phyloP scores from a whole-genome alignment of 2,888 invertebrate genomes.

The Euplexia lucipara region DNA sequence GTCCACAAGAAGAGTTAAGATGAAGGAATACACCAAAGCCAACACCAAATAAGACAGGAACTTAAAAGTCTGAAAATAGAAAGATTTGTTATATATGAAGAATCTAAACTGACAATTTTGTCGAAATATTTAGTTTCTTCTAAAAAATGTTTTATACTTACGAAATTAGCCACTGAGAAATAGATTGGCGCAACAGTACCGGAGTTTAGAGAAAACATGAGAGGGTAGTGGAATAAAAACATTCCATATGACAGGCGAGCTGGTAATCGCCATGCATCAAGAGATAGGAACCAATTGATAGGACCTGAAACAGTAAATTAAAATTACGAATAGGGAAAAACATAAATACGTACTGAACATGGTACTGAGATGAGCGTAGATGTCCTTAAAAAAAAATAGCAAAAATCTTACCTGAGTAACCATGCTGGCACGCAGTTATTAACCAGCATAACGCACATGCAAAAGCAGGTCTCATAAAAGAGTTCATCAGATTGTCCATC shows the following conservation, averaged over 20 bases:
- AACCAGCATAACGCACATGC: constrained; percentile 75
- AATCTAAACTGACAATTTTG: too few species aligned
- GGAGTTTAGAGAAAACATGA: constrained; percentile 51
- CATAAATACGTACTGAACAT: not conserved
- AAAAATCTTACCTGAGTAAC: constrained; percentile 71
- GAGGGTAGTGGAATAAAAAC: constrained; percentile 79
- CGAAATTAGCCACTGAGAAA: constrained; percentile 33
- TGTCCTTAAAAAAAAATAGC: too few species aligned
- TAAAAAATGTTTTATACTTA: constrained; percentile 36
- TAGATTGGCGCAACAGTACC: constrained; percentile 30
- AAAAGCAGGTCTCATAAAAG: constrained; percentile 75
- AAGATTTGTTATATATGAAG: too few species aligned
- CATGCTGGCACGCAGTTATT: constrained; percentile 75
- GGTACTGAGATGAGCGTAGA: too few species aligned
- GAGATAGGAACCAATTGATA: constrained; percentile 75
- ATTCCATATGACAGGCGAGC: constrained; percentile 77
- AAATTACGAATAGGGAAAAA: not conserved
- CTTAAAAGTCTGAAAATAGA: constrained; percentile 44
- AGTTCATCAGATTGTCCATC: constrained; percentile 63
- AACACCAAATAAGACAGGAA: constrained; percentile 47
- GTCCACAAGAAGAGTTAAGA: constrained; percentile 52
- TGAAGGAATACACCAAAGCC: constrained; percentile 34
- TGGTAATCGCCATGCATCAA: constrained; percentile 75
- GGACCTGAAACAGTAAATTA: constrained; percentile 40
- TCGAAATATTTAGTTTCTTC: too few species aligned